phyloP scores from a whole-genome alignment of 2,797 vertebrate genomes.

The Kryptopterus vitreolus region DNA sequence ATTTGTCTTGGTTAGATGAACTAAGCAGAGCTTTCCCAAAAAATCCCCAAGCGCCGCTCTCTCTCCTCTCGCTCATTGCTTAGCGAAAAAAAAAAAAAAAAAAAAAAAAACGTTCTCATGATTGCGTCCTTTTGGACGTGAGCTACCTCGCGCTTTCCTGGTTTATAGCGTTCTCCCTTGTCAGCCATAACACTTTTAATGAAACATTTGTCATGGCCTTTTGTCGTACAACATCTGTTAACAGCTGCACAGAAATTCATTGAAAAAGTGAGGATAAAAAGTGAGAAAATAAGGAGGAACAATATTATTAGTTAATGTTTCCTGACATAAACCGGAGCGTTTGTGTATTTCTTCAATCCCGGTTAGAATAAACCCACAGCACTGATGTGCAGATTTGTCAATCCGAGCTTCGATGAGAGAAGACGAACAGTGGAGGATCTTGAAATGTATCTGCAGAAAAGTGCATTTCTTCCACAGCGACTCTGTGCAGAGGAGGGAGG shows the following conservation, averaged over 20 bases:
- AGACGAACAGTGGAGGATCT: neutral
- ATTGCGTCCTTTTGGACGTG: slow-evolving; percentile 55
- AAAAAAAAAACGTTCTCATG: slow-evolving; percentile 45
- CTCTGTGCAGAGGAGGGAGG: neutral
- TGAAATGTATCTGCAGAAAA: slow-evolving; percentile 29
- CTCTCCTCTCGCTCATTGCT: neutral
- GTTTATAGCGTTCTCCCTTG: slow-evolving; percentile 61
- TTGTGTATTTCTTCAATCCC: slow-evolving; percentile 58
- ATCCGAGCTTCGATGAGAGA: slow-evolving; percentile 4
- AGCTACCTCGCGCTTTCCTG: slow-evolving; percentile 50
- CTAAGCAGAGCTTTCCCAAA: slow-evolving; percentile 41
- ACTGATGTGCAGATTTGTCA: slow-evolving; percentile 50
- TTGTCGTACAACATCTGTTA: slow-evolving; percentile 60
- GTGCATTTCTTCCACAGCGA: slow-evolving; percentile 54
- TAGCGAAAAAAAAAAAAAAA: no score
- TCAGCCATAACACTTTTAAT: slow-evolving; percentile 61
- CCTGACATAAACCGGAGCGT: slow-evolving; percentile 53
- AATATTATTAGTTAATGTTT: slow-evolving; percentile 41
- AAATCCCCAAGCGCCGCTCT: slow-evolving; percentile 35
- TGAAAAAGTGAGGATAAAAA: slow-evolving; percentile 40
- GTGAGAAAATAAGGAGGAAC: slow-evolving; percentile 27
- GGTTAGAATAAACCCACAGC: slow-evolving; percentile 65
- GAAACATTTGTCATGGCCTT: slow-evolving; percentile 59
- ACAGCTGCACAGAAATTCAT: slow-evolving; percentile 66
- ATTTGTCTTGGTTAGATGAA: slow-evolving; percentile 52